Evolutionary conservation across 2,888 invertebrate genomes (phyloP).

Genomic region (Dioctria linearis): DNA sequence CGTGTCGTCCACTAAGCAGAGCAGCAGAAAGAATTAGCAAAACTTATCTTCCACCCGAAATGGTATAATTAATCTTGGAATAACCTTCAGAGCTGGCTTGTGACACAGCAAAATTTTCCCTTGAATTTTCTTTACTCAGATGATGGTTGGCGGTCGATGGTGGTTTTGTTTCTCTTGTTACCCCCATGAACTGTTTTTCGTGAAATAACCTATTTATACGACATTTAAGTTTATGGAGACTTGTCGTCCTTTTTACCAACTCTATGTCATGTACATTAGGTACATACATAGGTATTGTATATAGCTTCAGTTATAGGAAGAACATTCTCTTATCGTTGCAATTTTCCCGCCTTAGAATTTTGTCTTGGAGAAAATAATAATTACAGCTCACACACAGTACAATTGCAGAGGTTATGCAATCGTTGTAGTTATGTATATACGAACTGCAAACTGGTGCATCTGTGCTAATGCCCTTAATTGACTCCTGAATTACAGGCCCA

Average conservation of each 20-base stretch:
- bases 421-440: neutral
- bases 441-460: conserved; percentile 32
- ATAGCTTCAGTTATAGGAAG: neutral
- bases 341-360: neutral
- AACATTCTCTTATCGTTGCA: conserved; percentile 15
- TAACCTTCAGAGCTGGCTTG: conserved; percentile 28
- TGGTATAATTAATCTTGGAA: conserved; percentile 42
- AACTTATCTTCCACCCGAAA: conserved; percentile 29
- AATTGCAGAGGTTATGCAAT: conserved; percentile 37
- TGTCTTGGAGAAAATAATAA: neutral
- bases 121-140: neutral
- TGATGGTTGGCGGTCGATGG: neutral
- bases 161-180: conserved; percentile 35
- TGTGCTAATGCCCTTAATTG: conserved; percentile 40
- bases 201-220: conserved; percentile 12
- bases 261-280: neutral
- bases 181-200: conserved; percentile 31
- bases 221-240: conserved; percentile 34
- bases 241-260: conserved; percentile 5
- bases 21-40: conserved; percentile 29
- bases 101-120: conserved; percentile 33
- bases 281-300: too few relatives aligned
- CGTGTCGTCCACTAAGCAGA: conserved; percentile 1
- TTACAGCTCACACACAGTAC: neutral
- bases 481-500: conserved; percentile 36